phyloP scores from a whole-genome alignment of 2,888 invertebrate genomes.

The Danaus chrysippus region DNA sequence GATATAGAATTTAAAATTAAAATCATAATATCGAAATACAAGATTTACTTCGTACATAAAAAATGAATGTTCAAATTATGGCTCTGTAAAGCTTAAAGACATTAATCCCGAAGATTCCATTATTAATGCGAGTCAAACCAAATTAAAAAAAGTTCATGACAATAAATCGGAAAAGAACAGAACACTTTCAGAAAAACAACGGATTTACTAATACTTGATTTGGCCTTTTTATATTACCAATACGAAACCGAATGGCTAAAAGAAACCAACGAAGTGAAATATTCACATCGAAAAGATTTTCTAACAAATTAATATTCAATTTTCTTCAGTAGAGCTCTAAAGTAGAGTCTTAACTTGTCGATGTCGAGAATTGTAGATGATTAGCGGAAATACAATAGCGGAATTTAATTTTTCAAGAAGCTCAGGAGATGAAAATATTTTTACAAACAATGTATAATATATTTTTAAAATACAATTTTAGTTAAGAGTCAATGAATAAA shows the following conservation, averaged over 20 bases:
- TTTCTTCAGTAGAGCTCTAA: conserved; percentile 33
- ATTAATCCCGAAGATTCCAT: background rate
- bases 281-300: conserved; percentile 41
- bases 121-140: background rate
- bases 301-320: conserved; percentile 49
- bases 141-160: background rate
- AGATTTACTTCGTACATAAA: too few species aligned
- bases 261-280: conserved; percentile 35
- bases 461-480: background rate
- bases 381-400: conserved; percentile 30
- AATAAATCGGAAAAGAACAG: conserved; percentile 9
- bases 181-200: conserved; percentile 8
- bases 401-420: conserved; percentile 5
- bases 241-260: conserved; percentile 33
- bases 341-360: conserved; percentile 39
- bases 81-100: too few species aligned
- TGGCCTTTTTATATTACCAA: conserved; percentile 33
- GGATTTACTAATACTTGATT: conserved; percentile 11
- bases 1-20: too few species aligned
- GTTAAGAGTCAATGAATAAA: conserved; percentile 2
- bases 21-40: too few species aligned
- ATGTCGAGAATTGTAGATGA: conserved; percentile 38
- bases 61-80: too few species aligned
- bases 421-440: conserved; percentile 5
- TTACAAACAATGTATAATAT: background rate